Conservation (phyloP, 2,113 vertebrate genomes). For the Rutilus rutilus region DNA sequence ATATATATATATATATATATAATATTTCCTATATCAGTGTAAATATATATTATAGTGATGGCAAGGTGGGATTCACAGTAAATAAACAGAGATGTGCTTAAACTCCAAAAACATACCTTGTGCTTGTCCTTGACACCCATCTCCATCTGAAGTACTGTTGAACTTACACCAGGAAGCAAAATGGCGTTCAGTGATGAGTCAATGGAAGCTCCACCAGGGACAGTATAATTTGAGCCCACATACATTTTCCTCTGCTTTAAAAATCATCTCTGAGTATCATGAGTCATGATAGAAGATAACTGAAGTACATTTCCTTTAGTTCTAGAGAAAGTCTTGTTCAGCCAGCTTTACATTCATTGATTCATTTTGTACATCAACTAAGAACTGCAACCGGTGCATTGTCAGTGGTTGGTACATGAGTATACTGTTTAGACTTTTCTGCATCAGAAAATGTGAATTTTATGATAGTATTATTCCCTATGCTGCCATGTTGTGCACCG, state of each 20-base stretch:
- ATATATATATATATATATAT: neutral
- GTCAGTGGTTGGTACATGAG: neutral
- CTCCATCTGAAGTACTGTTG: neutral
- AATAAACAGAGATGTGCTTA: neutral
- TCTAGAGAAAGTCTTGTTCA: neutral
- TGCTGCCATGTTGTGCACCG: neutral
- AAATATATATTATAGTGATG: no score
- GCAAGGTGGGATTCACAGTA: neutral
- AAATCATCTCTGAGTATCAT: neutral
- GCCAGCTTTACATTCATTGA: neutral
- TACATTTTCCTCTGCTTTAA: conserved; percentile 16
- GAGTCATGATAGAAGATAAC: conserved; percentile 18
- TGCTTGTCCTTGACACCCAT: no score
- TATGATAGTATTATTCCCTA: neutral
- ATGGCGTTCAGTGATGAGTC: conserved; percentile 29
- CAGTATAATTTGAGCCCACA: conserved; percentile 28
- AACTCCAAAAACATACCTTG: neutral
- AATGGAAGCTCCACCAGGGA: conserved; percentile 24
- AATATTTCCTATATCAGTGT: no score
- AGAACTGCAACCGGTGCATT: neutral
- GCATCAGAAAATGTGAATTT: neutral
- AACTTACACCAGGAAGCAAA: conserved; percentile 20
- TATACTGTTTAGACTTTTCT: neutral
- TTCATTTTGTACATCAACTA: neutral
- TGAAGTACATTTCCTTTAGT: neutral